These are phyloP conservation scores for Herpetotheres cachinnans DNA, from an alignment of 2,113 vertebrate species.

Conservation along the genomic window DNA sequence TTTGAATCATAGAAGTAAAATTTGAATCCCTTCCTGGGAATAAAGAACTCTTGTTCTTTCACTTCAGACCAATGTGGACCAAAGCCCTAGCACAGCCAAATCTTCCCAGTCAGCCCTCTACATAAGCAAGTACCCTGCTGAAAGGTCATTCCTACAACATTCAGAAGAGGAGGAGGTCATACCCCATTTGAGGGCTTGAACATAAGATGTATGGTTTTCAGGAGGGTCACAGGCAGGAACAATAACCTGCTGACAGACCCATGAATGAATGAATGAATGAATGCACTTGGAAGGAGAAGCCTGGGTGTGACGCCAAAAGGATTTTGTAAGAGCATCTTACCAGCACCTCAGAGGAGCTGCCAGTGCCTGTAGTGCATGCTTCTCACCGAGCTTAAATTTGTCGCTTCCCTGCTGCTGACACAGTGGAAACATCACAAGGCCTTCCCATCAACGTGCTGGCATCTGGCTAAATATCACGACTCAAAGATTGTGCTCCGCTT, in stretches of 20 bases:
- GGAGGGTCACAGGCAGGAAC: conserved; percentile 42
- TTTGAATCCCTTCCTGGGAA: conserved; percentile 24
- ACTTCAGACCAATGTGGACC: neutral
- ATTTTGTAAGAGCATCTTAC: conserved; percentile 24
- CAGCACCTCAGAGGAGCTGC: neutral
- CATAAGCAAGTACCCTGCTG: neutral
- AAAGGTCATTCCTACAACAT: conserved; percentile 52
- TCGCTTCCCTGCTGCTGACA: neutral
- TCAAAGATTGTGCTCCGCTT: neutral
- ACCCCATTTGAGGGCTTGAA: conserved; percentile 16
- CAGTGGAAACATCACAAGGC: neutral
- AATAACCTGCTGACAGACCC: conserved; percentile 59
- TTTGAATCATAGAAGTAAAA: neutral
- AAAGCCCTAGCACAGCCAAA: neutral
- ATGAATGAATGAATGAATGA: conserved; percentile 32
- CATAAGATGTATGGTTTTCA: conserved; percentile 60
- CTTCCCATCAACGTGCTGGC: neutral
- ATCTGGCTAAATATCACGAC: neutral
- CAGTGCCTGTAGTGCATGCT: neutral
- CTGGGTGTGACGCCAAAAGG: neutral
- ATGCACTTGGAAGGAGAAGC: neutral
- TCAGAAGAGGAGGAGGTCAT: conserved; percentile 17
- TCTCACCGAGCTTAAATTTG: neutral
- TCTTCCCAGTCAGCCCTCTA: neutral
- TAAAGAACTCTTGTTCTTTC: conserved; percentile 33